phyloP scores from a whole-genome alignment of 2,888 invertebrate genomes.

The Ectropis crepuscularia region DNA sequence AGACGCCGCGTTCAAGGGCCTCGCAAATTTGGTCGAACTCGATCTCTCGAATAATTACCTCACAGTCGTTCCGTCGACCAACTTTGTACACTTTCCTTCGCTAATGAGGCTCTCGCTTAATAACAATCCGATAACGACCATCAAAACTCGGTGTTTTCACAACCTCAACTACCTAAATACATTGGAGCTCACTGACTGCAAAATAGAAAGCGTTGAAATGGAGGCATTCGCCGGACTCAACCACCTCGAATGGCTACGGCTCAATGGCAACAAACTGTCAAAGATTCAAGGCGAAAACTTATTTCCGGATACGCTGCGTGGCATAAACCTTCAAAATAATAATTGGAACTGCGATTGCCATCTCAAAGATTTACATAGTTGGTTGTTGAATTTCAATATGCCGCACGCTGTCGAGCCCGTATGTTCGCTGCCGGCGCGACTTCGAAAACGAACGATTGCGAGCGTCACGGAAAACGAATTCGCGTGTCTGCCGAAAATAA shows the following conservation, averaged over 20 bases:
- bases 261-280: conserved; percentile 92
- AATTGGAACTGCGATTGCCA: conserved; percentile 96
- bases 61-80: conserved; percentile 90
- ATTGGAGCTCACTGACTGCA: conserved; percentile 92
- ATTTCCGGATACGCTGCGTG: conserved; percentile 91
- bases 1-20: conserved; percentile 91
- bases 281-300: conserved; percentile 89
- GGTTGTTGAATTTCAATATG: conserved; percentile 91
- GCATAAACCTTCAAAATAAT: conserved; percentile 93
- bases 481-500: conserved; percentile 92
- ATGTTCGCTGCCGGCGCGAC: conserved; percentile 88
- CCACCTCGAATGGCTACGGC: conserved; percentile 92
- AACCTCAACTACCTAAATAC: conserved; percentile 90
- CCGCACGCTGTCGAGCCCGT: conserved; percentile 92
- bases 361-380: conserved; percentile 89
- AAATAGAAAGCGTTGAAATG: conserved; percentile 90
- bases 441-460: conserved; percentile 88
- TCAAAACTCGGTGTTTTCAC: conserved; percentile 90
- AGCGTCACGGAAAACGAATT: conserved; percentile 88
- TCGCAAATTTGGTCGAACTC: conserved; percentile 94
- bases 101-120: conserved; percentile 93
- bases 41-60: conserved; percentile 93
- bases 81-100: conserved; percentile 91
- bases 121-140: conserved; percentile 91
- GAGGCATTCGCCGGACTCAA: conserved; percentile 92